Evolutionary conservation across 2,888 invertebrate species (phyloP), one percentile per base, ranked within the genome.

Genomic region (Machimus rusticus): DNA sequence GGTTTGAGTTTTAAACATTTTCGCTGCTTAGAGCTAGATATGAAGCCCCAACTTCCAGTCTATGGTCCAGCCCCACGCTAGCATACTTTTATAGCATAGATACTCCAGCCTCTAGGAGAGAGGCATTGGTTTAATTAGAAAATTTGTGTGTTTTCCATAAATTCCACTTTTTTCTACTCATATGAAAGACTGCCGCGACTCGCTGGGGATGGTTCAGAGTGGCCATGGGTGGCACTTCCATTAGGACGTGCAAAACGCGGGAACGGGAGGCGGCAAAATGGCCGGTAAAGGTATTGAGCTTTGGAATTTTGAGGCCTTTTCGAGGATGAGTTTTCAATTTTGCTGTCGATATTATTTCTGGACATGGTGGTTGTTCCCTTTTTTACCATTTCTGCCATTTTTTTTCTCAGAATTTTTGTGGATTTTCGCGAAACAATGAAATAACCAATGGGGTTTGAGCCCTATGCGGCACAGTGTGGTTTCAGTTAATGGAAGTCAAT

Each of bases 51-150:
- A n/a, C 19, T 39, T n/a, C 16, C 5, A 51, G 51, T 51, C n/a
- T 51, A 46, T 16, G 51, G 51, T 51, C 19, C 51, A n/a, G n/a
- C 19, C 19, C 76, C 12, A 5, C 76, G 31, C n/a, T 9, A 6
- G 12, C 2, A 12, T 43, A 12, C 5, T 46, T 46, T 46, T 46
- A 14, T 46, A 3, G 4, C 16, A 16, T n/a, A n/a, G n/a, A n/a
- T 9, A 76, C 34, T 37, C 5, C 31, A 86, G 51, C 16, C 55
- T 86, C 34, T 31, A 77, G 74, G 55, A 77, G 77, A 34, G 86
- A 86, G 55, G 55, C 86, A 86, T 86, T 77, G 86, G 86, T 86
- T 86, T 86, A 86, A 86, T 86, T 86, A 86, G 86, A 86, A 86
- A 86, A 86, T 86, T 76, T 86, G 86, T 77, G 77, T 86, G 86